Percentiles rank a stretch among this genome's conserved stretches.
These are phyloP conservation scores for Tokudaia tokunoshimensis DNA, from an alignment of 2,797 vertebrate species.

Conservation along the genomic window DNA sequence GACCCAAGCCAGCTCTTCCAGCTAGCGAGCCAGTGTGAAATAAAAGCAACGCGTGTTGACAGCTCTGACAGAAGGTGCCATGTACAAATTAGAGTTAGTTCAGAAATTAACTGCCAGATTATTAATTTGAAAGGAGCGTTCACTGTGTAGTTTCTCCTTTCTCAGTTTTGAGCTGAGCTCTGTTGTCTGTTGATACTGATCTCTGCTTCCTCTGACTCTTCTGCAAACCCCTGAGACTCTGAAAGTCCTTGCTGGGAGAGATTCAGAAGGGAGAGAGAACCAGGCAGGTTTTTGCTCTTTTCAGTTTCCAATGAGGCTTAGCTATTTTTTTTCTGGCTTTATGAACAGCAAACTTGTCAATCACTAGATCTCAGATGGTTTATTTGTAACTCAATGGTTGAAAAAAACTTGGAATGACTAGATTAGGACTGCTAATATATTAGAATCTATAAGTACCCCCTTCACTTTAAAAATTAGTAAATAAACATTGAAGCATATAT, in stretches of 20 bases:
- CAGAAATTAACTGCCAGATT: slow-evolving; percentile 89
- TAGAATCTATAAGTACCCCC: neutral
- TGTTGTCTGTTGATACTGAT: slow-evolving; percentile 81
- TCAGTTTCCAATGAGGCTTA: neutral
- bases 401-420: neutral
- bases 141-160: slow-evolving; percentile 78
- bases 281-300: slow-evolving; percentile 59
- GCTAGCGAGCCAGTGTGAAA: slow-evolving; percentile 57
- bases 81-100: slow-evolving; percentile 88
- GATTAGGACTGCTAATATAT: neutral
- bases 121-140: slow-evolving; percentile 89
- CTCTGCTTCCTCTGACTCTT: slow-evolving; percentile 75
- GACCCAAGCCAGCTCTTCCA: slow-evolving; percentile 74
- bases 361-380: neutral
- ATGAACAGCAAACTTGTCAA: neutral
- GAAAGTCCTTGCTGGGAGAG: slow-evolving; percentile 65
- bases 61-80: slow-evolving; percentile 88
- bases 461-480: neutral
- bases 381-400: neutral
- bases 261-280: slow-evolving; percentile 41
- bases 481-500: neutral
- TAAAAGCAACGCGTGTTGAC: slow-evolving; percentile 82
- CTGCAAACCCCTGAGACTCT: slow-evolving; percentile 28
- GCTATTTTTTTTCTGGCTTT: neutral
- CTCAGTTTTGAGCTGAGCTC: slow-evolving; percentile 83